These are phyloP conservation scores for Scaptodrosophila lebanonensis DNA, from an alignment of 1,140 invertebrate species.

Conservation along the genomic window DNA sequence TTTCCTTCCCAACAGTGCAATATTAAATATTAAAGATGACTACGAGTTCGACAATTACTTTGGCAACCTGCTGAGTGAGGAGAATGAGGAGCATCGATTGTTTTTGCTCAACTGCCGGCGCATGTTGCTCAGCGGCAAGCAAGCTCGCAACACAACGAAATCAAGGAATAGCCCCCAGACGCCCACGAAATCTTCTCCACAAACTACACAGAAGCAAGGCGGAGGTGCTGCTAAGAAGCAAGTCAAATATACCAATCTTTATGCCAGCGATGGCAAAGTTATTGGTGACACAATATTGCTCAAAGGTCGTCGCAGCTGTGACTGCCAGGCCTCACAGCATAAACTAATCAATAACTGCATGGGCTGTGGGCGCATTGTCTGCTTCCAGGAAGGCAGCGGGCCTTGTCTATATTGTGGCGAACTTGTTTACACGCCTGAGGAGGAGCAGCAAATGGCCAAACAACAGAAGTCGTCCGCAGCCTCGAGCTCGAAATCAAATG, in stretches of 20 bases:
- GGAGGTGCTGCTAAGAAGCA: constrained; percentile 81
- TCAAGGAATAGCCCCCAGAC: constrained; percentile 12
- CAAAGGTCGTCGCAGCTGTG: constrained; percentile 89
- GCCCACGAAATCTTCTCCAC: no score
- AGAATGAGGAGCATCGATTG: constrained; percentile 81
- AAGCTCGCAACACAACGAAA: constrained; percentile 59
- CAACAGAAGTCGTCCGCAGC: background rate
- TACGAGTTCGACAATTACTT: constrained; percentile 85
- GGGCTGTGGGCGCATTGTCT: constrained; percentile 95
- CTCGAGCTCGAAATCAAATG: background rate
- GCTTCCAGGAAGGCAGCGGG: constrained; percentile 96
- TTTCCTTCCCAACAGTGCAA: constrained; percentile 78
- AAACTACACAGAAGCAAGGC: no score
- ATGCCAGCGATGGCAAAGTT: constrained; percentile 84
- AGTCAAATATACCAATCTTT: constrained; percentile 86
- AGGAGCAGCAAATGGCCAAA: constrained; percentile 75
- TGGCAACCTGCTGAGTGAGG: constrained; percentile 82
- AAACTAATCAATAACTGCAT: constrained; percentile 95
- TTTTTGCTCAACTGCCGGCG: constrained; percentile 83
- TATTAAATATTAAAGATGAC: constrained; percentile 82
- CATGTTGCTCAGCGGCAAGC: constrained; percentile 77
- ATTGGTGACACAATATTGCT: constrained; percentile 82
- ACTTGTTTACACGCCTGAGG: constrained; percentile 87
- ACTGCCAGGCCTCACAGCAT: constrained; percentile 95
- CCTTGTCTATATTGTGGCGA: constrained; percentile 95